phyloP scores from a whole-genome alignment of 2,888 invertebrate genomes.

The Troides aeacus region DNA sequence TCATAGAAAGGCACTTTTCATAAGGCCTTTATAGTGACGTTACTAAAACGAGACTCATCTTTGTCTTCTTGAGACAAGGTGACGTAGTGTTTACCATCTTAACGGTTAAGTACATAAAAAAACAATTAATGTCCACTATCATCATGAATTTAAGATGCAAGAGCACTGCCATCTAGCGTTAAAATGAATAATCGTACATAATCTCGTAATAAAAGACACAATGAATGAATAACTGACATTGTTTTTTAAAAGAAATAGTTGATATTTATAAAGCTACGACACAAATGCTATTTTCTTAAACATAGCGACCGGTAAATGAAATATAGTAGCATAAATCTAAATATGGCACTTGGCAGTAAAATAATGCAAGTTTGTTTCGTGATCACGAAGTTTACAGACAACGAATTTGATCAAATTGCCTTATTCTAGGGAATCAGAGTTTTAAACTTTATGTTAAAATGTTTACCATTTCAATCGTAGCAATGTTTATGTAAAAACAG shows the following conservation, averaged over 20 bases:
- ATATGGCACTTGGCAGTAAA: slow-evolving; percentile 24
- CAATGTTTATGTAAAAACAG: background rate
- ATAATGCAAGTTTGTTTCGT: slow-evolving; percentile 33
- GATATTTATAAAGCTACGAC: slow-evolving; percentile 1
- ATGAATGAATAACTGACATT: background rate
- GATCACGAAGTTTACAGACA: background rate
- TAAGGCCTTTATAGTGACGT: too few relatives aligned
- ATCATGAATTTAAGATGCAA: too few relatives aligned
- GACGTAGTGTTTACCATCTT: too few relatives aligned
- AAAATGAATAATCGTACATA: too few relatives aligned
- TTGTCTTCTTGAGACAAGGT: too few relatives aligned
- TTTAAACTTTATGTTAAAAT: background rate
- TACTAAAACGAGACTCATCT: too few relatives aligned
- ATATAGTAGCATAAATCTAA: slow-evolving; percentile 5
- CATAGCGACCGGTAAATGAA: background rate
- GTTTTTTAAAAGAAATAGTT: background rate
- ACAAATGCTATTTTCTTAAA: background rate
- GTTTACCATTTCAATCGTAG: background rate
- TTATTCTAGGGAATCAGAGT: background rate
- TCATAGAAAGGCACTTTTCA: too few relatives aligned
- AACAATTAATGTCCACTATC: too few relatives aligned
- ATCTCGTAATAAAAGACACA: background rate
- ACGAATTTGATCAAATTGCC: background rate
- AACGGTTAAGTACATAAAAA: too few relatives aligned
- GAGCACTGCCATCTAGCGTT: too few relatives aligned